Evolutionary conservation across 2,113 vertebrate species (phyloP), one percentile per base, ranked within the genome.

Genomic region (Coptodon rendalli): DNA sequence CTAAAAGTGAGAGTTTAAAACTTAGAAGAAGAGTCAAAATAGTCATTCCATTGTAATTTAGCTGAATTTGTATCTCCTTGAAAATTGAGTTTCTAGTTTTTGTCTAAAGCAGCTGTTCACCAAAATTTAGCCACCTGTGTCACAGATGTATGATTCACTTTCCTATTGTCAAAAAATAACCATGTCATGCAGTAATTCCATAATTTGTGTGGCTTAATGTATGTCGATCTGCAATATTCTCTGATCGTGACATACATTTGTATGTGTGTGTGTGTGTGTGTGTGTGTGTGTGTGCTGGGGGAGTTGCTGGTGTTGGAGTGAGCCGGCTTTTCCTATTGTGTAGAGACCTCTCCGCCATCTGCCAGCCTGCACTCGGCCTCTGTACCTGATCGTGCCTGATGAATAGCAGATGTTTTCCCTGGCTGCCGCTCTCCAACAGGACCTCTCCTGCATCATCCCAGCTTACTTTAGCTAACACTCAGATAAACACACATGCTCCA

Each of bases 351-450:
- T 91, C 83, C 86, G 89, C 95, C 95, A 96, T 95, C 95, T 96
- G 96, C 82, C 89, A 90, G 82, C 79, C 68, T 87, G 91, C 87
- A 94, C 87, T 91, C 61, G 86, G 93, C 94, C 93, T 89, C 94
- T 91, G 89, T 88, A 91, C 91, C 90, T 82, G 90, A 94, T 94
- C 89, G 84, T 80, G 86, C 89, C 92, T 95, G 94, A 96, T 94
- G 93, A 95, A 93, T 90, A 93, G 89, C 96, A 96, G 95, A 95
- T 96, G 95, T 96, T 96, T 92, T 94, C 94, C 93, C 93, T 93
- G 90, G 89, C 92, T 92, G 82, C 87, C 7, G 81, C 76, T 86
- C 73, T 91, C 90, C 90, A 93, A 86, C 85, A 95, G 91, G 93
- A 93, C 92, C 89, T 90, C 87, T 92, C 86, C 93, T 86, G 87